These are phyloP conservation scores for Lagorchestes hirsutus DNA, from an alignment of 2,797 vertebrate species.

Conservation along the genomic window DNA sequence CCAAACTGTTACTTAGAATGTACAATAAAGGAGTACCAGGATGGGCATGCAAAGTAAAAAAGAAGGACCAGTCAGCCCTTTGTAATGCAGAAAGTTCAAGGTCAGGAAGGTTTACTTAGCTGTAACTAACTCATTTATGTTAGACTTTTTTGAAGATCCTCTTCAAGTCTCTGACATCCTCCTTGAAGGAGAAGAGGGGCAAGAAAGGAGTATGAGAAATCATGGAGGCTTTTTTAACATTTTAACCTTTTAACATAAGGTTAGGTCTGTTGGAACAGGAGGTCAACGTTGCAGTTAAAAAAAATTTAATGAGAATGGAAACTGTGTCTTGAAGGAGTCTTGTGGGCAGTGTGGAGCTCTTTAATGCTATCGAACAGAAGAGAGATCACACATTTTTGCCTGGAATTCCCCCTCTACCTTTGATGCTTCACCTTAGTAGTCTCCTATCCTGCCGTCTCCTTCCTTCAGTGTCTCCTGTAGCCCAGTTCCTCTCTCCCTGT, in stretches of 20 bases:
- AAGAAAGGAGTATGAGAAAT: neutral
- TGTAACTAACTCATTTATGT: neutral
- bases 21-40: neutral
- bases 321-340: neutral
- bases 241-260: neutral
- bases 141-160: neutral
- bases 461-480: neutral
- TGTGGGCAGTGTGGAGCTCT: neutral
- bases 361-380: neutral
- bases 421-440: neutral
- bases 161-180: neutral
- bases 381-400: neutral
- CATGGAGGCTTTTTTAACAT: neutral
- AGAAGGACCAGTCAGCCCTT: neutral
- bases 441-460: too few species aligned
- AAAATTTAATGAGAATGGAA: neutral
- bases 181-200: neutral
- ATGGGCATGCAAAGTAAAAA: neutral
- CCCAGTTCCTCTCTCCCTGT: neutral
- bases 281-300: neutral
- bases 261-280: neutral
- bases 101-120: neutral
- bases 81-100: neutral
- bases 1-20: neutral
- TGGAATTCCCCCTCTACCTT: neutral